Percentiles rank a stretch among this genome's conserved stretches.
Conservation (phyloP, 2,797 vertebrate genomes). For the Labroides dimidiatus region DNA sequence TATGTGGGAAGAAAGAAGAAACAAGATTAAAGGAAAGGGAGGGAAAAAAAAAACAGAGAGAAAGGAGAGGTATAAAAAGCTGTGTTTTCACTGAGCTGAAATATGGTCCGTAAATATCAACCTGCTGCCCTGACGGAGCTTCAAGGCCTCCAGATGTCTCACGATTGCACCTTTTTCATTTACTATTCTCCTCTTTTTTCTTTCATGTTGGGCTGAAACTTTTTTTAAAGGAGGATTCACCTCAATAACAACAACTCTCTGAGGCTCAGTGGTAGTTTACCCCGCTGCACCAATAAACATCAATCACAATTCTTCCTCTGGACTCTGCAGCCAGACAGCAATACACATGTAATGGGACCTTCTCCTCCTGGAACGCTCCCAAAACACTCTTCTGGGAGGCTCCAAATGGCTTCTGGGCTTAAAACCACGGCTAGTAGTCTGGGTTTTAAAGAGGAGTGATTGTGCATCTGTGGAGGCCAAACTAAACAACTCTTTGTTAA, state of each 20-base stretch:
- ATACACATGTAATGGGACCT: constrained; percentile 44
- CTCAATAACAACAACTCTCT: constrained; percentile 48
- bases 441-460: constrained; percentile 31
- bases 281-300: constrained; percentile 59
- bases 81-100: constrained; percentile 40
- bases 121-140: constrained; percentile 33
- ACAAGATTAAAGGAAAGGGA: constrained; percentile 48
- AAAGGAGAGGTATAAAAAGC: constrained; percentile 14
- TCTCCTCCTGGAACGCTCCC: constrained; percentile 44
- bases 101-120: constrained; percentile 57
- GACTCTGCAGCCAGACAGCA: constrained; percentile 40
- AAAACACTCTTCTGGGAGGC: constrained; percentile 56
- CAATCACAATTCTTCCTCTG: constrained; percentile 47
- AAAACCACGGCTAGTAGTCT: constrained; percentile 30
- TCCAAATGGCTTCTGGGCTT: constrained; percentile 50
- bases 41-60: neutral
- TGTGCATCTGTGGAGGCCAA: constrained; percentile 35
- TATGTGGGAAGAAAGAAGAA: constrained; percentile 38
- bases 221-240: constrained; percentile 30
- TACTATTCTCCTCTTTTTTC: constrained; percentile 47
- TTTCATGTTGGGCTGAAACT: constrained; percentile 44
- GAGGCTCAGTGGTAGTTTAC: constrained; percentile 46
- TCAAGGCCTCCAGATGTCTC: constrained; percentile 58
- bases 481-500: constrained; percentile 24
- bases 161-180: constrained; percentile 52